Conservation (phyloP, 2,888 invertebrate genomes). For the Microctonus aethiopoides region DNA sequence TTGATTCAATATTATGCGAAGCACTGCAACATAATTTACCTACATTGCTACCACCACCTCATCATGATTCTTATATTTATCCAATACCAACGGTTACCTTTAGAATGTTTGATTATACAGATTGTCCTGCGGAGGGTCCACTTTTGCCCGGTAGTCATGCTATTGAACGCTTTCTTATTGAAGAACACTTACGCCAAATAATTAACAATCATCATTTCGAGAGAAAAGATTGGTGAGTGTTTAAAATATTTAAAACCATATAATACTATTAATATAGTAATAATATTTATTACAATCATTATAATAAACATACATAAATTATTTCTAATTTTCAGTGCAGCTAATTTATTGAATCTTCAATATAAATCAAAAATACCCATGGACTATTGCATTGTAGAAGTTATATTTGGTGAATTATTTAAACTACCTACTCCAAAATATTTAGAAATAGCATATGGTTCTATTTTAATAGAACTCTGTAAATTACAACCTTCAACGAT, state of each 20-base stretch:
- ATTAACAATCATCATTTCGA: constrained; percentile 88
- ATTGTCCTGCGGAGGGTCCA: constrained; percentile 90
- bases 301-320: too few species aligned
- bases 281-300: too few species aligned
- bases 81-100: constrained; percentile 96
- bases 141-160: constrained; percentile 95
- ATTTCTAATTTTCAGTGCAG: too few species aligned
- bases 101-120: constrained; percentile 98
- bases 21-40: constrained; percentile 96
- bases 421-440: constrained; percentile 90
- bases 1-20: constrained; percentile 94
- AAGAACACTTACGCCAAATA: constrained; percentile 95
- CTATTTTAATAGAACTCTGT: constrained; percentile 95
- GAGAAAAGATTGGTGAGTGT: constrained; percentile 88
- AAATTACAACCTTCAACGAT: constrained; percentile 96
- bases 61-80: constrained; percentile 89
- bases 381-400: constrained; percentile 98
- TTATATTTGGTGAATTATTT: constrained; percentile 94
- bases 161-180: constrained; percentile 96
- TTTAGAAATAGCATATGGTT: constrained; percentile 93
- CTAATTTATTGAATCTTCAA: constrained; percentile 90
- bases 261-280: too few species aligned
- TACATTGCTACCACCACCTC: constrained; percentile 90
- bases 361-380: constrained; percentile 94
- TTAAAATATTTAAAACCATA: background rate